A percentile compares a stretch with the other conserved stretches of the same genome.
phyloP scores from a whole-genome alignment of 1,140 invertebrate genomes.

The Chrysoperla carnea region DNA sequence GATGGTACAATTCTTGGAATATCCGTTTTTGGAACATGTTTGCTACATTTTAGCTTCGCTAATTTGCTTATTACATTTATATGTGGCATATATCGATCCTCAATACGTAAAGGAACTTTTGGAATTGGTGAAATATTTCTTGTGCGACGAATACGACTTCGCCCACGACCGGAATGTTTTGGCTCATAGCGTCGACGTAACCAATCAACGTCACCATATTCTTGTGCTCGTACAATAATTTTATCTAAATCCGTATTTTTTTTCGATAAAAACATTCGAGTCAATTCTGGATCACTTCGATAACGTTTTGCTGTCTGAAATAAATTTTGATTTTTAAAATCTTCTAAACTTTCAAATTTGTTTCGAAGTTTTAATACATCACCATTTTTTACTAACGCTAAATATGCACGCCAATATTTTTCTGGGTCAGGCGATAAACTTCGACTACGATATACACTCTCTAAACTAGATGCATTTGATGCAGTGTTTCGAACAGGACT shows the following conservation, averaged over 20 bases:
- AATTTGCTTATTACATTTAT: conserved; percentile 77
- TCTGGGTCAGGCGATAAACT: conserved; percentile 49
- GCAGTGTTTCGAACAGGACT: conserved; percentile 13
- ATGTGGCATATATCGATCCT: conserved; percentile 64
- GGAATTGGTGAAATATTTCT: conserved; percentile 38
- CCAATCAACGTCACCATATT: conserved; percentile 39
- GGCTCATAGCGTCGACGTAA: conserved; percentile 39
- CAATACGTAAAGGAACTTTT: conserved; percentile 38
- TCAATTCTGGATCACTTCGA: conserved; percentile 58
- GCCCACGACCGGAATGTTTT: conserved; percentile 19
- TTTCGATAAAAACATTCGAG: conserved; percentile 32
- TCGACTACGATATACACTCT: conserved; percentile 41
- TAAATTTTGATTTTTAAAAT: conserved; percentile 19
- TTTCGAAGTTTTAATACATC: conserved; percentile 53
- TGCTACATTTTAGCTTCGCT: conserved; percentile 33
- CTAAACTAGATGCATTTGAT: conserved; percentile 31
- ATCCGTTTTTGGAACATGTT: conserved; percentile 18
- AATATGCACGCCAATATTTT: conserved; percentile 46
- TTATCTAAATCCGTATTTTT: conserved; percentile 24
- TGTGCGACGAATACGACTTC: conserved; percentile 29
- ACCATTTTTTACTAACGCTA: conserved; percentile 49
- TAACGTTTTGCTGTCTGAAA: conserved; percentile 29
- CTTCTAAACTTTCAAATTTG: conserved; percentile 51
- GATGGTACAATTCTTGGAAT: conserved; percentile 24
- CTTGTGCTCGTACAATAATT: conserved; percentile 27